These are phyloP conservation scores for Prinia subflava DNA, from an alignment of 2,113 vertebrate species.

Conservation along the genomic window DNA sequence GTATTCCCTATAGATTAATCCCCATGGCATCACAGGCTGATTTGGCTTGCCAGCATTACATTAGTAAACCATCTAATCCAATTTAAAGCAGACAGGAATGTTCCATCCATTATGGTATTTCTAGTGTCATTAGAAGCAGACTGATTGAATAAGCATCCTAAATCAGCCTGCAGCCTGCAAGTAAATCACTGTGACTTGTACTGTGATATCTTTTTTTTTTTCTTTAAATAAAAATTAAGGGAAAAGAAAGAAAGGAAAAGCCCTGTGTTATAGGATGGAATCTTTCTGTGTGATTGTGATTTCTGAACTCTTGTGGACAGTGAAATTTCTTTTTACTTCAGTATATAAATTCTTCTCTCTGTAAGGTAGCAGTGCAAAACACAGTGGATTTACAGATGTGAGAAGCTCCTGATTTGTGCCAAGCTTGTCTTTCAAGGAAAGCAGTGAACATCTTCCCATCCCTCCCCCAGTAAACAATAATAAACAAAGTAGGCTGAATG, in stretches of 20 bases:
- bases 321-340: not conserved
- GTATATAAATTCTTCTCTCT: not conserved
- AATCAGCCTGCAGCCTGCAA: conserved; percentile 42
- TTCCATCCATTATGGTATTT: conserved; percentile 68
- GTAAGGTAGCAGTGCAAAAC: not conserved
- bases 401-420: not conserved
- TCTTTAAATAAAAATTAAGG: not conserved
- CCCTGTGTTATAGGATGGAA: not conserved
- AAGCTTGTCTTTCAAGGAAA: not conserved
- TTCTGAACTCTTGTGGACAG: not conserved
- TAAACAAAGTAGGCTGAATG: not conserved
- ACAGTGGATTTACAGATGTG: not conserved
- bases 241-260: not conserved
- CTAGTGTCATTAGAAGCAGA: conserved; percentile 69
- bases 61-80: conserved; percentile 74
- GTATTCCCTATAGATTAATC: conserved; percentile 65
- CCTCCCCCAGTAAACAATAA: not conserved
- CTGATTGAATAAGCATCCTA: conserved; percentile 65
- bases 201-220: not conserved
- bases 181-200: conserved; percentile 23
- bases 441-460: not conserved
- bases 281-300: not conserved
- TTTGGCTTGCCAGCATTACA: conserved; percentile 64
- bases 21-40: conserved; percentile 66
- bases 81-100: conserved; percentile 68